These are phyloP conservation scores for Sturnus vulgaris DNA, from an alignment of 2,113 vertebrate species.

Conservation along the genomic window DNA sequence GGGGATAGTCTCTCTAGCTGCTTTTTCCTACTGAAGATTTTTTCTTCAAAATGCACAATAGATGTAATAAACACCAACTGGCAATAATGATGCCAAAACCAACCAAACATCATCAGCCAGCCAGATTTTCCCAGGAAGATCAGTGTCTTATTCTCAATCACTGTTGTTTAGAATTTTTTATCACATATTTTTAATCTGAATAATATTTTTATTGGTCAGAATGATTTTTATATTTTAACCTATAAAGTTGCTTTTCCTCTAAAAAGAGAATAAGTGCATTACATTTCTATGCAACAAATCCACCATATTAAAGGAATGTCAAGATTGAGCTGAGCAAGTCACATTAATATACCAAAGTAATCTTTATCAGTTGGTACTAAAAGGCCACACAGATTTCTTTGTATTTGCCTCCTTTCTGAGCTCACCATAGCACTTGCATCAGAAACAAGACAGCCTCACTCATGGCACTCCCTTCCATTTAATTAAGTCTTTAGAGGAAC, in stretches of 20 bases:
- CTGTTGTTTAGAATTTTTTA: neutral
- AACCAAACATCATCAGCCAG: neutral
- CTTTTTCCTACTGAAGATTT: neutral
- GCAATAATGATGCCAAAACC: neutral
- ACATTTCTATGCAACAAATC: neutral
- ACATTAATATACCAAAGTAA: neutral
- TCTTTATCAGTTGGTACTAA: neutral
- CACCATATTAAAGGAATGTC: neutral
- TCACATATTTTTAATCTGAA: neutral
- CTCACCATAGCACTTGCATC: neutral
- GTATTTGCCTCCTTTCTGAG: neutral
- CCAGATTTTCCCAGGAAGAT: neutral
- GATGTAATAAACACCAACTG: neutral
- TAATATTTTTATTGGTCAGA: neutral
- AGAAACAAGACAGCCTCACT: neutral
- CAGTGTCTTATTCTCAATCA: neutral
- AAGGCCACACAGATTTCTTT: neutral
- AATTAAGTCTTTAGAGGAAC: neutral
- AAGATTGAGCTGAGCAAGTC: neutral
- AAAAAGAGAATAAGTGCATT: neutral
- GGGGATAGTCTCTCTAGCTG: neutral
- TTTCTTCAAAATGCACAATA: neutral
- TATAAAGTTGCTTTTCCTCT: neutral
- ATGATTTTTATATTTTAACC: slow-evolving; percentile 27
- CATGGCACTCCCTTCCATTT: neutral